Base-by-base conservation (phyloP, 1,140 invertebrate species). In the Drosophila triauraria region DNA sequence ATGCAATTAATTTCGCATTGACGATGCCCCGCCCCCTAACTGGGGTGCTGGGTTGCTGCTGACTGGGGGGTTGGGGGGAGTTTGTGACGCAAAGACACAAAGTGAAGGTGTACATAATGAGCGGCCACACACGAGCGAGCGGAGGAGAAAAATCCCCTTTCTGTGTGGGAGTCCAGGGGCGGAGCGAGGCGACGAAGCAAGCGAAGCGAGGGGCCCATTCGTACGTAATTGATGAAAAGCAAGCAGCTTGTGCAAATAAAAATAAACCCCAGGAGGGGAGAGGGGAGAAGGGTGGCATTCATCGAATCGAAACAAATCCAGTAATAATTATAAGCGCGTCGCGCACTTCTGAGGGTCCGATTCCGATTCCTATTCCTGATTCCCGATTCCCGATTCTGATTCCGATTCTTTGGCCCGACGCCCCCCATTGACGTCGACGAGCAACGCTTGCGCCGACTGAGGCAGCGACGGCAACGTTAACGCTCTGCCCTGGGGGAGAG, bases 301-400 rank as follows among this genome's bases (percentile, higher is more conserved):
- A 65, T 78, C 70, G 48, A 75, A 76, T 63, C 75, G 53, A 79
- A 81, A 68, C 64, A 69, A 86, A 80, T 86, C 79, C 85, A 82
- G 82, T 70, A 82, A 87, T 82, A 74, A 87, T 80, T 74, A 76
- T 67, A 86, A 86, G 80, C 71, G 72, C 76, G 63, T 44, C 78
- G 74, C 78, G 56, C 51, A 75, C 72, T 69, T 74, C 62, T 68
- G 44, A 67, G 9, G 12, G 12, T 53, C 12, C n/a, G 15, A 35
- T 40, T n/a, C 27, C 44, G 35, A n/a, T 44, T 61, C 48, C 32
- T 40, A 40, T 35, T 40, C 32, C 27, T 35, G 63, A 65, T 57
- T 68, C 25, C 7, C 53, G 32, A 27, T 63, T 65, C 38, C 43
- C 35, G 42, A 20, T 43, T 71, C 54, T 53, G 65, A 54, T 58